Evolutionary conservation across 1,140 invertebrate species (phyloP).

Genomic region (Neuroterus valhalla): DNA sequence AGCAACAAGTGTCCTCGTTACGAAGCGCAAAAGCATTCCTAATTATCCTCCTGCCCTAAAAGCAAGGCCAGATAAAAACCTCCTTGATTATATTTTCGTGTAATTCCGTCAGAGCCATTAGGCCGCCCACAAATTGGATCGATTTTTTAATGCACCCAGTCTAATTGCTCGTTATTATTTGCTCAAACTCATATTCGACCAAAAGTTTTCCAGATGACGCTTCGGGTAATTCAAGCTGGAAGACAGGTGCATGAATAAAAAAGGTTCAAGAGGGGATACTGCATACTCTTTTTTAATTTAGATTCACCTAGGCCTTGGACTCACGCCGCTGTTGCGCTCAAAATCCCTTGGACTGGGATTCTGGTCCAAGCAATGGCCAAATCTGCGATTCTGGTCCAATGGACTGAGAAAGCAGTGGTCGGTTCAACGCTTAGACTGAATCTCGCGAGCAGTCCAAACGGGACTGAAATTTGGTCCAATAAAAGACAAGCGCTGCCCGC

Average conservation of each 20-base stretch:
- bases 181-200: slow-evolving; percentile 1
- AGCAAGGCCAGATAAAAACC: slow-evolving; percentile 72
- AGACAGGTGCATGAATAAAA: slow-evolving; percentile 9
- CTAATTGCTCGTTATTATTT: slow-evolving; percentile 62
- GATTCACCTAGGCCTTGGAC: too few relatives aligned
- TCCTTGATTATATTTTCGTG: slow-evolving; percentile 73
- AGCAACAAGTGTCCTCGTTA: slow-evolving; percentile 73
- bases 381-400: too few relatives aligned
- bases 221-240: slow-evolving; percentile 5
- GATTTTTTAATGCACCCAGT: slow-evolving; percentile 64
- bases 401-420: too few relatives aligned
- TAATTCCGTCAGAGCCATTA: slow-evolving; percentile 69
- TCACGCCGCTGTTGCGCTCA: too few relatives aligned
- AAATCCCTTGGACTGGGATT: too few relatives aligned
- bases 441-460: too few relatives aligned
- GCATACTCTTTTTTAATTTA: too few relatives aligned
- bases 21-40: slow-evolving; percentile 73
- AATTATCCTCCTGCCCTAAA: slow-evolving; percentile 69
- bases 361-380: too few relatives aligned
- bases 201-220: slow-evolving; percentile 9
- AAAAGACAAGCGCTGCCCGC: too few relatives aligned
- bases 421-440: too few relatives aligned
- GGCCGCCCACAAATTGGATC: slow-evolving; percentile 63
- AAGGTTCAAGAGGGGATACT: background rate
- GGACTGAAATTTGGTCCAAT: too few relatives aligned